phyloP scores from a whole-genome alignment of 2,797 vertebrate genomes.

The Percopsis omiscomaycus region DNA sequence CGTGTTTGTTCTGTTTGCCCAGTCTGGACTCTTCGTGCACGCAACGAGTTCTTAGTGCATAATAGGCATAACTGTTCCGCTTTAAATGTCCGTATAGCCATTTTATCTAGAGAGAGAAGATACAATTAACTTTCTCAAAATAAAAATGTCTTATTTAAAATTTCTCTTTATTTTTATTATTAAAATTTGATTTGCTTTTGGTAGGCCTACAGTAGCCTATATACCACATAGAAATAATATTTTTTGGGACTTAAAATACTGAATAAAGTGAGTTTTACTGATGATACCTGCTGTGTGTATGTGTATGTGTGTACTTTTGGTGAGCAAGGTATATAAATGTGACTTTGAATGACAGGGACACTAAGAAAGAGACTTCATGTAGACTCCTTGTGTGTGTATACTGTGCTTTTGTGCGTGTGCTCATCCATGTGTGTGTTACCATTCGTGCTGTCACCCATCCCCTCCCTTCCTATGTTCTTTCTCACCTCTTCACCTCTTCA shows the following conservation, averaged over 20 bases:
- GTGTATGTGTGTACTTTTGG: too few relatives aligned
- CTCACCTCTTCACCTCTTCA: slow-evolving; percentile 90
- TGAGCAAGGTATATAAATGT: too few relatives aligned
- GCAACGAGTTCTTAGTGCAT: slow-evolving; percentile 70
- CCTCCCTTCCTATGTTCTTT: slow-evolving; percentile 48
- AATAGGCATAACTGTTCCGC: slow-evolving; percentile 30
- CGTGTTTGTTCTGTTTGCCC: slow-evolving; percentile 20
- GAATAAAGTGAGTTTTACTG: too few relatives aligned
- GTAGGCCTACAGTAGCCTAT: not conserved
- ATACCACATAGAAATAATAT: too few relatives aligned
- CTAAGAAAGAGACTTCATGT: too few relatives aligned
- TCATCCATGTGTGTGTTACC: slow-evolving; percentile 2
- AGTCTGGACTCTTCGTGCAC: too few relatives aligned
- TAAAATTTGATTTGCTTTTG: not conserved
- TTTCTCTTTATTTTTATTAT: not conserved
- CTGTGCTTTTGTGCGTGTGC: not conserved
- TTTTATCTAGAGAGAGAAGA: not conserved
- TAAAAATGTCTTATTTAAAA: slow-evolving; percentile 12
- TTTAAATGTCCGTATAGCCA: slow-evolving; percentile 45
- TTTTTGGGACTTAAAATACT: too few relatives aligned
- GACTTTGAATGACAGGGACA: too few relatives aligned
- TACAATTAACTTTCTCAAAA: not conserved
- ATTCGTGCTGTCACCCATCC: slow-evolving; percentile 21
- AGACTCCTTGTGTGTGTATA: slow-evolving; percentile 11
- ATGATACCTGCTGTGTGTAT: too few relatives aligned